Percentiles rank a stretch among this genome's conserved stretches.
These are phyloP conservation scores for Drosophila atripex DNA, from an alignment of 2,888 invertebrate species.

Conservation along the genomic window DNA sequence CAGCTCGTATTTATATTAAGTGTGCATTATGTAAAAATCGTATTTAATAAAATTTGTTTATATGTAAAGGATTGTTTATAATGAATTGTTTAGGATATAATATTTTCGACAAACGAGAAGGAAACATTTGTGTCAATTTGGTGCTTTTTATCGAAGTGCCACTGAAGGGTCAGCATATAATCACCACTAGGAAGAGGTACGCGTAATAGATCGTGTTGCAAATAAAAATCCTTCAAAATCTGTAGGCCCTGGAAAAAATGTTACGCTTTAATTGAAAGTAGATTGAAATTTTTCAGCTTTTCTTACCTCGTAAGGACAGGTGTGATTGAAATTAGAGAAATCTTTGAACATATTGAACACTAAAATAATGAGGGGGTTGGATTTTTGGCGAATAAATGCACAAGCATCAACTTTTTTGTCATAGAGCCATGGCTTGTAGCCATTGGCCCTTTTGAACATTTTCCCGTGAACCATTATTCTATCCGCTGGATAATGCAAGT, in stretches of 20 bases:
- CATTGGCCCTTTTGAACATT: not conserved
- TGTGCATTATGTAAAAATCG: slow-evolving; percentile 53
- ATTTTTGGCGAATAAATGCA: not conserved
- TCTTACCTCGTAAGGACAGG: not conserved
- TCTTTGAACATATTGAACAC: not conserved
- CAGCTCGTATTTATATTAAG: slow-evolving; percentile 56
- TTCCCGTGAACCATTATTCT: not conserved
- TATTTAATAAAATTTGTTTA: slow-evolving; percentile 70
- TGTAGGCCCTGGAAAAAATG: not conserved
- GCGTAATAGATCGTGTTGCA: not conserved
- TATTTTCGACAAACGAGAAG: not conserved
- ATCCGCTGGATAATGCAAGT: not conserved
- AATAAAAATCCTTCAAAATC: not conserved
- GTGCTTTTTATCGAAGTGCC: not conserved
- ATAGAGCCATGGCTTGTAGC: not conserved
- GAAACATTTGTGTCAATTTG: not conserved
- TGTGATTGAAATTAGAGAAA: not conserved
- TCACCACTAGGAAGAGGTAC: not conserved
- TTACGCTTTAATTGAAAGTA: not conserved
- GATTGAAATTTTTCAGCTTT: not conserved
- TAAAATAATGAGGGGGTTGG: not conserved
- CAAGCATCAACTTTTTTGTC: not conserved
- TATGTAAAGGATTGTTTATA: slow-evolving; percentile 41
- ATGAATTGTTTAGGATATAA: not conserved
- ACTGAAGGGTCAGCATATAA: not conserved